Evolutionary conservation across 92 coral and sea anemone species (phyloP).

Genomic region (Palythoa caribaeorum): DNA sequence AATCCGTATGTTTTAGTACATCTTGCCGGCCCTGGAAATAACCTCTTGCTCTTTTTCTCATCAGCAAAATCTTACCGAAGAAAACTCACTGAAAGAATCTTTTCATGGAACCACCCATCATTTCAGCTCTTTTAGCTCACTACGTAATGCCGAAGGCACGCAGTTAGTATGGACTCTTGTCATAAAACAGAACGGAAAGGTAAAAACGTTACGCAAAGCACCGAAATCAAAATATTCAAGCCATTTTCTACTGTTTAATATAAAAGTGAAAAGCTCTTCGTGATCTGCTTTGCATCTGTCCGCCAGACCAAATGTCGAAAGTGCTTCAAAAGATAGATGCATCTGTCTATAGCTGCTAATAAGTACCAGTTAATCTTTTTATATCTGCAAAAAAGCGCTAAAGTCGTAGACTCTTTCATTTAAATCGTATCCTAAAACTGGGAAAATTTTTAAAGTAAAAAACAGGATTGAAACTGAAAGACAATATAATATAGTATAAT

Average conservation of each 20-base stretch:
- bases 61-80: constrained; percentile 10
- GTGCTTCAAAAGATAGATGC: too few relatives aligned
- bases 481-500: too few relatives aligned
- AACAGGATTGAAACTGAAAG: too few relatives aligned
- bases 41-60: neutral
- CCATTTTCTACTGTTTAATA: constrained; percentile 15
- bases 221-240: neutral
- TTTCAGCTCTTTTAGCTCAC: constrained; percentile 23
- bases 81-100: constrained; percentile 15
- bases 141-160: neutral
- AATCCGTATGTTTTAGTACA: neutral
- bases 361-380: too few relatives aligned
- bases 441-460: too few relatives aligned
- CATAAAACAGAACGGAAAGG: constrained; percentile 37
- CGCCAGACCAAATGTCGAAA: too few relatives aligned
- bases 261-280: too few relatives aligned
- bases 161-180: neutral
- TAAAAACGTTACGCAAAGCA: neutral
- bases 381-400: too few relatives aligned
- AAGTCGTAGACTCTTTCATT: too few relatives aligned
- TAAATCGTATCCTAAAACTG: too few relatives aligned
- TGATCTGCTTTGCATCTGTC: too few relatives aligned
- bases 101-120: neutral
- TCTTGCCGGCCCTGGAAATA: neutral
- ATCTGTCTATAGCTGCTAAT: too few relatives aligned